Evolutionary conservation across 2,797 vertebrate genomes (phyloP), one percentile per base, ranked within the genome.

Genomic region (Cyclopterus lumpus): DNA sequence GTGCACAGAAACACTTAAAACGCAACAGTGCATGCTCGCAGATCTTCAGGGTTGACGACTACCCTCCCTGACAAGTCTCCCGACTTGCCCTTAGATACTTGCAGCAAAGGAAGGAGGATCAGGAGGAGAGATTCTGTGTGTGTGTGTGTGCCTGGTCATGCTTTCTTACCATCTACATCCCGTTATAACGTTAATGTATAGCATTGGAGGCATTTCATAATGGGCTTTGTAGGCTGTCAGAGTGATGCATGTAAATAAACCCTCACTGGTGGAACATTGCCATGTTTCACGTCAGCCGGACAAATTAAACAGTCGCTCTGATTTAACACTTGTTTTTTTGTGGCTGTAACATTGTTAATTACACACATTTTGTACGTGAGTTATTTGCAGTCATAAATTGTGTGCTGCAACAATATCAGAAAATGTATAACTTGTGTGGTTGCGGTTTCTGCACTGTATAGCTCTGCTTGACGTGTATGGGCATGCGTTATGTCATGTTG

Each of bases 21-120:
- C 20, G 78, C 84, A 84, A 86, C 75, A 80, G 86, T 86, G 87
- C 75, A 16, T 70, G 71, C 84, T 81, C 76, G 70, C 81, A 80
- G 74, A 80, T 82, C 80, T 85, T 67, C 49, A 60, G 57, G 51
- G 59, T 79, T 91, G 91, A 91, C 44, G 85, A 82, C 82, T 86
- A 92, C 72, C 67, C 71, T 69, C 77, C 55, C 84, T 88, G 90
- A 92, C 89, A 92, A 86, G 86, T 86, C 91, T 89, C 79, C 82
- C 72, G 67, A 86, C 80, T 91, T 86, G 86, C 80, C 87, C 88
- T 89, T 74, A 80, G 61, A 89, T 71, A 86, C 75, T 87, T 77
- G 71, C 77, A 82, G 79, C 62, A 60, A 75, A 75, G 57, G 66
- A 82, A 59, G 54, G 66, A 60, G 65, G 63, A 73, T 14, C 51